A percentile compares a stretch with the other conserved stretches of the same genome.
Evolutionary conservation across 2,797 vertebrate species (phyloP).

Genomic region (Hybognathus amarus): DNA sequence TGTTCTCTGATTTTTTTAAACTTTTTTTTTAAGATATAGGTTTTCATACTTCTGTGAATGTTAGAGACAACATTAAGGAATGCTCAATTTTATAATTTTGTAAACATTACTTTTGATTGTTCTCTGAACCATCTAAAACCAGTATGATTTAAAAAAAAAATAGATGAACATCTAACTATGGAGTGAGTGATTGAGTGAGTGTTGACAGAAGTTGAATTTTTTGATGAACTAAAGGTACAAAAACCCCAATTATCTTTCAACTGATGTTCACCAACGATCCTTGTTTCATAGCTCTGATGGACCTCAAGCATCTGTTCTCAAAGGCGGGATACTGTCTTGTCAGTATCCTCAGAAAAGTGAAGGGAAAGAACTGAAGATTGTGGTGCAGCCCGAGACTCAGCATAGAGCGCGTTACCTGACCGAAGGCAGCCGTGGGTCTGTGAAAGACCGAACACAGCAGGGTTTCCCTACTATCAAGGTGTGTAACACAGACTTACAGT

Average conservation of each 20-base stretch:
- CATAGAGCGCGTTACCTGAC: constrained; percentile 97
- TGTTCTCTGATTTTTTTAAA: too few species aligned
- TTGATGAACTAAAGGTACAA: neutral
- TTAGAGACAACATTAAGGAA: neutral
- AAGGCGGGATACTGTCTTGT: constrained; percentile 86
- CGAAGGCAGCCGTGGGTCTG: constrained; percentile 96
- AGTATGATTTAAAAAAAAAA: neutral
- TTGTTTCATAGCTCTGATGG: constrained; percentile 75
- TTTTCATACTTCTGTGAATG: neutral
- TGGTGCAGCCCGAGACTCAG: constrained; percentile 95
- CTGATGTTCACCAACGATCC: neutral
- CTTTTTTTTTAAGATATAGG: neutral
- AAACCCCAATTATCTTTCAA: neutral
- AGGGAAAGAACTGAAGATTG: constrained; percentile 95
- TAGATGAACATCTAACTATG: neutral
- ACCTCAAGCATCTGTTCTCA: constrained; percentile 73
- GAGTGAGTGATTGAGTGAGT: neutral
- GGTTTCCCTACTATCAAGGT: constrained; percentile 97
- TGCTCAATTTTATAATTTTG: neutral
- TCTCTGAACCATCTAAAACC: neutral
- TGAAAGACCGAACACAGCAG: constrained; percentile 97
- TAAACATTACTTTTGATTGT: neutral
- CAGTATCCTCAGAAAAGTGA: constrained; percentile 93
- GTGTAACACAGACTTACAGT: constrained; percentile 42
- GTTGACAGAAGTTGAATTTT: neutral